Conservation (phyloP, 2,113 vertebrate genomes). For the Daubentonia madagascariensis region DNA sequence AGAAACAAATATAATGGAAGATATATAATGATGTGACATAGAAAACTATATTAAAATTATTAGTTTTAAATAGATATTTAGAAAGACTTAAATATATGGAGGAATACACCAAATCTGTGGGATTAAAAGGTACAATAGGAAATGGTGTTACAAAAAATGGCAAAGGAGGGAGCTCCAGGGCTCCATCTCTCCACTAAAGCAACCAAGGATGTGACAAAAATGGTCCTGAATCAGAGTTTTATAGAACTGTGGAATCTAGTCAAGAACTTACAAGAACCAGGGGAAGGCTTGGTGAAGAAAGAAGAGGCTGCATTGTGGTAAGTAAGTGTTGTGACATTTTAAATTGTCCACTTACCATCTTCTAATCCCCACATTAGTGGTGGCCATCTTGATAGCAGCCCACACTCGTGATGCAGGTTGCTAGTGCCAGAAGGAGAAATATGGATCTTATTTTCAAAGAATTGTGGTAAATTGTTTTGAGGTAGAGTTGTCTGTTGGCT, state of each 20-base stretch:
- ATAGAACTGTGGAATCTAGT: not conserved
- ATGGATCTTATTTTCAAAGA: not conserved
- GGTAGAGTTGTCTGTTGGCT: not conserved
- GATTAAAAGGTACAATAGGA: no score
- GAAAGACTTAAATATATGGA: no score
- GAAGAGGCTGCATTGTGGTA: no score
- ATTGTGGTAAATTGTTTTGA: not conserved
- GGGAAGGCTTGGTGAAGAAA: no score
- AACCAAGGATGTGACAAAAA: not conserved
- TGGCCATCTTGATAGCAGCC: not conserved
- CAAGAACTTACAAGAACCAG: not conserved
- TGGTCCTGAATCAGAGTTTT: not conserved
- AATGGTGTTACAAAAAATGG: no score
- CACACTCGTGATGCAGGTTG: not conserved
- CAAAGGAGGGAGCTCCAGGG: no score
- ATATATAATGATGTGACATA: no score
- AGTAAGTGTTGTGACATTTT: not conserved
- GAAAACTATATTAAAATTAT: no score
- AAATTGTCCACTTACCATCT: not conserved
- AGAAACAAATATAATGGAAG: no score
- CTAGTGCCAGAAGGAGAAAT: not conserved
- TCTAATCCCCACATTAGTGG: not conserved
- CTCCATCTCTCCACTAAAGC: not conserved
- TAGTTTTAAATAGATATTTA: no score
- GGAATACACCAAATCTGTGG: no score